Percentiles rank a stretch among this genome's conserved stretches.
phyloP scores from a whole-genome alignment of 2,113 vertebrate genomes.

The Aspiorhynchus laticeps region DNA sequence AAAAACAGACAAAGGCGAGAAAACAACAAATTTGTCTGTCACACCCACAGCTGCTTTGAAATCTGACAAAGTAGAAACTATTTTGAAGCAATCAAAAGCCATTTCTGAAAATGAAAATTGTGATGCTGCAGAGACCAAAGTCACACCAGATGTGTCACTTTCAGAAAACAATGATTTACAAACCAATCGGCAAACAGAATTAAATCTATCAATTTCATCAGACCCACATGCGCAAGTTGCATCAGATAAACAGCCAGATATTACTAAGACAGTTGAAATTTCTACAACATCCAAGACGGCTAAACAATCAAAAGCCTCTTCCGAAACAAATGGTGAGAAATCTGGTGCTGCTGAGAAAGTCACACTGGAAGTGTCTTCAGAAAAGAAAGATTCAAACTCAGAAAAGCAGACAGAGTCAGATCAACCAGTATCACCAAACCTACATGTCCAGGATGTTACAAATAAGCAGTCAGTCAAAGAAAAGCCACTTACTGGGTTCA shows the following conservation, averaged over 20 bases:
- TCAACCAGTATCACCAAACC: constrained; percentile 1
- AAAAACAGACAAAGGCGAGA: neutral
- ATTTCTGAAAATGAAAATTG: constrained; percentile 15
- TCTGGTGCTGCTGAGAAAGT: constrained; percentile 31
- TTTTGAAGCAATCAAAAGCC: neutral
- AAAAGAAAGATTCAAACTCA: constrained; percentile 49
- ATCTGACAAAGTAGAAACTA: constrained; percentile 14
- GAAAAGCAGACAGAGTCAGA: constrained; percentile 48
- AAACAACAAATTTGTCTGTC: constrained; percentile 20
- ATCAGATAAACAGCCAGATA: neutral
- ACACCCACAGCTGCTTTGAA: constrained; percentile 18
- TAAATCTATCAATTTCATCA: neutral
- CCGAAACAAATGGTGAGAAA: neutral
- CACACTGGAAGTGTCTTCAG: constrained; percentile 42
- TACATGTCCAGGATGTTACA: neutral
- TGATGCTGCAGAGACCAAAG: neutral
- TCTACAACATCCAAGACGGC: neutral
- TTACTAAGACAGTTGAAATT: neutral
- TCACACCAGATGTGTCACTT: neutral
- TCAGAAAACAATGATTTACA: neutral
- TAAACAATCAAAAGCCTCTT: neutral
- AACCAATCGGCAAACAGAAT: neutral
- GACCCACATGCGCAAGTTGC: neutral
- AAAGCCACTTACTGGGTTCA: neutral
- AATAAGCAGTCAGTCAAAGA: constrained; percentile 20